phyloP scores from a whole-genome alignment of 2,797 vertebrate species.

The Pachyuromys duprasi region DNA sequence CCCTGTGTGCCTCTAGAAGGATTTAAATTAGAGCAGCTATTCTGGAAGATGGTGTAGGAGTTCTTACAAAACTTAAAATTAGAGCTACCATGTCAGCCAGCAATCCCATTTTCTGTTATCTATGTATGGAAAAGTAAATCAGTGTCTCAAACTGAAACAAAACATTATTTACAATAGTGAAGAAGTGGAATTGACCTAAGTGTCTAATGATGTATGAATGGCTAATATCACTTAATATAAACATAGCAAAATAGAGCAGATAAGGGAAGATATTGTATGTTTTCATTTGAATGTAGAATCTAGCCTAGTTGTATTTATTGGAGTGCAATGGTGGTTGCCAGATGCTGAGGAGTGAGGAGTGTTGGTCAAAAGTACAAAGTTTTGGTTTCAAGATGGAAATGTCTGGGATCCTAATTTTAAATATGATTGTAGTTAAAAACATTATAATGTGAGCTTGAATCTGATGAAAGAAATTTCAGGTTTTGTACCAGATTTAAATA shows the following conservation, averaged over 20 bases:
- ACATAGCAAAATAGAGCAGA: background rate
- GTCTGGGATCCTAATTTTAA: background rate
- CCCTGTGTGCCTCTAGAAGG: background rate
- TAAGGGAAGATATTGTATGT: background rate
- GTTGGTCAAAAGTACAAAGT: background rate
- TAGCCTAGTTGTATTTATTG: background rate
- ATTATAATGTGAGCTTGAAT: background rate
- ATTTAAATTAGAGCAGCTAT: background rate
- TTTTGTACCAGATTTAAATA: background rate
- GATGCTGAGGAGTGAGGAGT: background rate
- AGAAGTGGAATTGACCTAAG: background rate
- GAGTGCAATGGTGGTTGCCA: background rate
- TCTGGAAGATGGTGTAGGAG: background rate
- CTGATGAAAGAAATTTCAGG: background rate
- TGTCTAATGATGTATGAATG: background rate
- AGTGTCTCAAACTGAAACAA: background rate
- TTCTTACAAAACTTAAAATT: constrained; percentile 13
- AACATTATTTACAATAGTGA: background rate
- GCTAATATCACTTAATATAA: background rate
- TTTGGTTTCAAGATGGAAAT: background rate
- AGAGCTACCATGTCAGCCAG: background rate
- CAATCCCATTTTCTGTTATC: background rate
- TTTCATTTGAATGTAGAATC: background rate
- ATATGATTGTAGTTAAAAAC: background rate
- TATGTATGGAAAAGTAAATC: background rate